Evolutionary conservation across 1,140 invertebrate species (phyloP).

Genomic region (Brachionus calyciflorus): DNA sequence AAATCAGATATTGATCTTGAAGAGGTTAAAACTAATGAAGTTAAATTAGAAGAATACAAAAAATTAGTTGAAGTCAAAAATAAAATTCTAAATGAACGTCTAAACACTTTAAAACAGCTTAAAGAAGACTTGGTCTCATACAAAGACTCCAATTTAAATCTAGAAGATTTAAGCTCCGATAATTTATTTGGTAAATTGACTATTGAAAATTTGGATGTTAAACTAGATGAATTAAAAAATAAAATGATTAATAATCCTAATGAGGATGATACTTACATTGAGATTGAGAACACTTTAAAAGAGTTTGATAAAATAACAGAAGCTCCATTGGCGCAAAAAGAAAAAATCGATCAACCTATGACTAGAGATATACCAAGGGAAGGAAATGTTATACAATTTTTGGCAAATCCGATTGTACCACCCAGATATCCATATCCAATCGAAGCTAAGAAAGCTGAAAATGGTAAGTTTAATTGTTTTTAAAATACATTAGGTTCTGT

Average conservation of each 20-base stretch:
- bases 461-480: not conserved
- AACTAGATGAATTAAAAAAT: not conserved
- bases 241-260: not conserved
- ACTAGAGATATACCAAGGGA: not conserved
- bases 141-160: not conserved
- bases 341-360: not conserved
- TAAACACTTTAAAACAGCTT: not conserved
- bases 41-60: not conserved
- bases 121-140: conserved; percentile 13
- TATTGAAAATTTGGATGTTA: conserved; percentile 1
- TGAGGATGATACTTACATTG: conserved; percentile 9
- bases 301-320: conserved; percentile 31
- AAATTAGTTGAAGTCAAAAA: not conserved
- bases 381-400: not conserved
- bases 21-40: conserved; percentile 10
- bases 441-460: not conserved
- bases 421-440: not conserved
- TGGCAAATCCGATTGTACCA: conserved; percentile 14
- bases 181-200: conserved; percentile 22
- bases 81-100: conserved; percentile 6
- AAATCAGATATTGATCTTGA: not conserved
- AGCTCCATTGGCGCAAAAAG: not conserved
- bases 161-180: not conserved
- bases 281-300: conserved; percentile 4
- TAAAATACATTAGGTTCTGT: no score